Percentiles rank a stretch among this genome's conserved stretches.
Evolutionary conservation across 2,113 vertebrate species (phyloP).

Genomic region (Orcinus orca): DNA sequence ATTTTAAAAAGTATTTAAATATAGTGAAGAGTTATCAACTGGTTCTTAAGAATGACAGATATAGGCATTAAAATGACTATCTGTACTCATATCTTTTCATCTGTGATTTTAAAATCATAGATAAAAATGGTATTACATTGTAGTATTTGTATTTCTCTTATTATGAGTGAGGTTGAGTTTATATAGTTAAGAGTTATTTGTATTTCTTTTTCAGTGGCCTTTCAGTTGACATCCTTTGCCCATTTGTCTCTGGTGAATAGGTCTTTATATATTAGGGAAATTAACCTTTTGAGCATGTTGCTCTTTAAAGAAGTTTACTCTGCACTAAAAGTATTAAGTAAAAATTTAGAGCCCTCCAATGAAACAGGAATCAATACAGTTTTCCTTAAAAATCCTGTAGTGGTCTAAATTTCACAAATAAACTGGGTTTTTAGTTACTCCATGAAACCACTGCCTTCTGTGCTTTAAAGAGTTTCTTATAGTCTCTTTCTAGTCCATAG

Average conservation of each 20-base stretch:
- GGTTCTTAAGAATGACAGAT: conserved; percentile 18
- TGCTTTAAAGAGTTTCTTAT: background rate
- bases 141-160: background rate
- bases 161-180: background rate
- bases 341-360: background rate
- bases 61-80: background rate
- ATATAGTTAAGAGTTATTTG: background rate
- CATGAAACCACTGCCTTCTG: conserved; percentile 23
- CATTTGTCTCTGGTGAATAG: background rate
- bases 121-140: background rate
- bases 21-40: background rate
- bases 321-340: background rate
- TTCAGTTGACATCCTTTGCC: background rate
- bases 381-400: conserved; percentile 12
- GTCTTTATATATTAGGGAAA: background rate
- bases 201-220: background rate
- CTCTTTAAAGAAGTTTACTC: conserved; percentile 9
- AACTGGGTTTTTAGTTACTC: background rate
- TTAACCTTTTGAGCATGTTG: background rate
- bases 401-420: conserved; percentile 22
- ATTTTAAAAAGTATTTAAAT: background rate
- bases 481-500: background rate
- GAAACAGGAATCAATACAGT: background rate
- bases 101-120: conserved; percentile 16
- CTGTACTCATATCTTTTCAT: background rate